Base-by-base conservation (phyloP, 2,888 invertebrate species). In the Heliconius sara region DNA sequence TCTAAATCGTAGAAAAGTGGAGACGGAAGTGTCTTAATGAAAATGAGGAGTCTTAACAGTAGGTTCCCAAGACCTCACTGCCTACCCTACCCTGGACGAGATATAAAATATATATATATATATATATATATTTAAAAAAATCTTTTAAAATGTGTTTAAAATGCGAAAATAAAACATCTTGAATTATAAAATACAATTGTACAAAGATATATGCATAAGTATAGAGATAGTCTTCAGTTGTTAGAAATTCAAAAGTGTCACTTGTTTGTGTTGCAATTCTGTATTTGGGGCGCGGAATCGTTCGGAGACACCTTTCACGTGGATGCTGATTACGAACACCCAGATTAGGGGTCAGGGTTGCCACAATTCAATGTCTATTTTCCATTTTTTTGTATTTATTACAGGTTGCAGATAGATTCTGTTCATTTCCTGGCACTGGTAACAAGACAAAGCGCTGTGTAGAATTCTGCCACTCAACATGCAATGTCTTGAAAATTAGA, bases 221-320 rank as follows among this genome's bases (percentile, higher is more conserved):
- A 34, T 75, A 47, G 3, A 47, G 16, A 47, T 47, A 63, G 65
- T 39, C 22, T 75, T 65, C 63, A 43, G 63, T 63, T 52, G 63
- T 77, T 78, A 66, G 34, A 74, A 74, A 52, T 67, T 78, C 57
- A 78, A 74, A 78, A 78, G 74, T 74, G 78, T 73, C 78, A 67
- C 66, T 72, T 67, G 73, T 78, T 68, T 74, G 73, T 78, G 65
- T 67, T 66, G 47, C 72, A 73, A 60, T 72, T 74, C 68, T 52
- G 79, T 72, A 81, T 81, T 68, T 79, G 76, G 79, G 79, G 73
- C 81, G 81, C 73, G 81, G 76, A 77, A 81, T 79, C 73, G 81
- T 79, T 79, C 70, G 39, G 60, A 79, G 81, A 76, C 76, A 81
- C 79, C 81, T 81, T 81, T 77, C 79, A 81, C 76, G 79, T 79